A percentile compares a stretch with the other conserved stretches of the same genome.
Evolutionary conservation across 1,140 invertebrate species (phyloP).

Genomic region (Achroia grisella): DNA sequence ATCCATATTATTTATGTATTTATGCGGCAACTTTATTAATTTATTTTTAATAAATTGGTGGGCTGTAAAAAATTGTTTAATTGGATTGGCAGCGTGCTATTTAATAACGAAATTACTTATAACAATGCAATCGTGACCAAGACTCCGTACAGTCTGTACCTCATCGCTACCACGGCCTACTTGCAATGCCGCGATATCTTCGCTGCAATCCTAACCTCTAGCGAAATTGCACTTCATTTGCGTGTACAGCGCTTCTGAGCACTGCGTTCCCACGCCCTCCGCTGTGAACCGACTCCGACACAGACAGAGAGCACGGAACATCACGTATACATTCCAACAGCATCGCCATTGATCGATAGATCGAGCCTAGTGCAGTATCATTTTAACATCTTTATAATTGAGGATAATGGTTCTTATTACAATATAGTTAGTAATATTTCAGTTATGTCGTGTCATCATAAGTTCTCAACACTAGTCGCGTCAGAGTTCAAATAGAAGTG

Average conservation of each 20-base stretch:
- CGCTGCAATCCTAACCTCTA: constrained; percentile 27
- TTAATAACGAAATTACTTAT: constrained; percentile 38
- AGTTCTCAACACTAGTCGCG: constrained; percentile 18
- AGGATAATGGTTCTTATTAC: constrained; percentile 18
- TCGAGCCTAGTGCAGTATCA: constrained; percentile 19
- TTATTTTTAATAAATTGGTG: neutral
- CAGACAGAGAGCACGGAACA: constrained; percentile 7
- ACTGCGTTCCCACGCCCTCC: constrained; percentile 39
- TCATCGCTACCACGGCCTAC: constrained; percentile 12
- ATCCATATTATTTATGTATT: neutral
- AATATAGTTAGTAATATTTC: constrained; percentile 4
- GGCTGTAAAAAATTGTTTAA: neutral
- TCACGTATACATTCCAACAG: constrained; percentile 4
- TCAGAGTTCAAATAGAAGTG: constrained; percentile 28
- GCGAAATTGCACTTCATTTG: constrained; percentile 53
- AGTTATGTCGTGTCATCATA: constrained; percentile 37
- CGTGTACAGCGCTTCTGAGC: constrained; percentile 30
- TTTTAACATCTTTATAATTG: constrained; percentile 28
- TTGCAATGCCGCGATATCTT: constrained; percentile 22
- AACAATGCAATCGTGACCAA: constrained; percentile 37
- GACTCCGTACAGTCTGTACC: neutral
- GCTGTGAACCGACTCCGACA: neutral
- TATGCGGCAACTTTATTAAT: neutral
- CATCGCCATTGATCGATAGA: constrained; percentile 6
- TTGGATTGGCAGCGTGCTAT: constrained; percentile 10